phyloP scores from a whole-genome alignment of 2,888 invertebrate species.

The Philereme transversata region DNA sequence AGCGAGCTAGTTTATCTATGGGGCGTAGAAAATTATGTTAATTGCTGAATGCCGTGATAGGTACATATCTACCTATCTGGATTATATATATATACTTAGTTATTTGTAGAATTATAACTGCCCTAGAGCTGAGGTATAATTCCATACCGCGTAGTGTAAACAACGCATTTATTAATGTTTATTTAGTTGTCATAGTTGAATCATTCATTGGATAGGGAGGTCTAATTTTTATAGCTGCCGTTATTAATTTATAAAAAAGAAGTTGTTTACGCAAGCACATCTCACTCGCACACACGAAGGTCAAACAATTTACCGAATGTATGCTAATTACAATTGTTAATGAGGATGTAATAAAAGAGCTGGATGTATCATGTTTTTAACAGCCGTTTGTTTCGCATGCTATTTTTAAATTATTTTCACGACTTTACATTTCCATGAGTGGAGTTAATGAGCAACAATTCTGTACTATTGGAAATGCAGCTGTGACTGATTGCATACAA shows the following conservation, averaged over 20 bases:
- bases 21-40: not conserved
- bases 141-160: constrained; percentile 4
- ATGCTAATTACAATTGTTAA: constrained; percentile 68
- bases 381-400: constrained; percentile 25
- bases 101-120: not conserved
- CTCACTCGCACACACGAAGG: constrained; percentile 54
- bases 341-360: constrained; percentile 67
- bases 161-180: constrained; percentile 5
- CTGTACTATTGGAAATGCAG: constrained; percentile 9
- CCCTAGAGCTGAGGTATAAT: not conserved
- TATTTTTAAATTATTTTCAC: constrained; percentile 33
- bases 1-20: constrained; percentile 57
- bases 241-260: constrained; percentile 20
- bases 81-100: too few relatives aligned
- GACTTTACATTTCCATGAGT: constrained; percentile 25
- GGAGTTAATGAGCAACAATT: constrained; percentile 22
- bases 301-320: constrained; percentile 57
- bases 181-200: constrained; percentile 16
- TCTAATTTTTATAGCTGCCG: not conserved
- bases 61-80: too few relatives aligned
- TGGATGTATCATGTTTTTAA: constrained; percentile 44
- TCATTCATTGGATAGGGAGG: constrained; percentile 18
- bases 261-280: constrained; percentile 40
- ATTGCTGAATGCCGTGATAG: not conserved
- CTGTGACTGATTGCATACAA: constrained; percentile 18